Percentiles rank a stretch among this genome's conserved stretches.
These are phyloP conservation scores for Dolichotis patagonum DNA, from an alignment of 2,113 vertebrate species.

Conservation along the genomic window DNA sequence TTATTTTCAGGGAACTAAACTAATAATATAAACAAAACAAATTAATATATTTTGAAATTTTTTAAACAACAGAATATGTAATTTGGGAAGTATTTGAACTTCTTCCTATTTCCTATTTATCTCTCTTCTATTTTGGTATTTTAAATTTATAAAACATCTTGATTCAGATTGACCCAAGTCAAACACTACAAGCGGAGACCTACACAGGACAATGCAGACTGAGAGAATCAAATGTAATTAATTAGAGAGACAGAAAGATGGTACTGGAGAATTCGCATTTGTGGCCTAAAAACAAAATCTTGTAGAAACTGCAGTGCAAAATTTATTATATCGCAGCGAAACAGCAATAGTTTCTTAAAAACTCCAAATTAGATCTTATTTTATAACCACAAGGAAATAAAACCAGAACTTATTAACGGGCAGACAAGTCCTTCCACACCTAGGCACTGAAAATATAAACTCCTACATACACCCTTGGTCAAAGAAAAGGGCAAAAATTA, in stretches of 20 bases:
- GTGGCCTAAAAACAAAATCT: not conserved
- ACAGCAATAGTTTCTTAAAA: constrained; percentile 11
- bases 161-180: not conserved
- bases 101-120: too few species aligned
- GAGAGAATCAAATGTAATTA: not conserved
- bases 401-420: constrained; percentile 27
- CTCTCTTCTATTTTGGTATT: not conserved
- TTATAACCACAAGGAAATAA: not conserved
- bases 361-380: not conserved
- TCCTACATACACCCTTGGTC: not conserved
- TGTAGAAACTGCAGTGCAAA: not conserved
- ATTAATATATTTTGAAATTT: too few species aligned
- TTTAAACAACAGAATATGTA: too few species aligned
- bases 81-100: too few species aligned
- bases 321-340: not conserved
- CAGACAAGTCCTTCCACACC: not conserved
- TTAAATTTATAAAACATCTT: not conserved
- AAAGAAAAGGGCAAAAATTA: constrained; percentile 20
- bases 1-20: too few species aligned
- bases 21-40: too few species aligned
- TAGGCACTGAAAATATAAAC: not conserved
- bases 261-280: not conserved
- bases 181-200: not conserved
- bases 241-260: not conserved
- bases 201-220: not conserved